Evolutionary conservation across 2,113 vertebrate genomes (phyloP).

Genomic region (Chloebia gouldiae): DNA sequence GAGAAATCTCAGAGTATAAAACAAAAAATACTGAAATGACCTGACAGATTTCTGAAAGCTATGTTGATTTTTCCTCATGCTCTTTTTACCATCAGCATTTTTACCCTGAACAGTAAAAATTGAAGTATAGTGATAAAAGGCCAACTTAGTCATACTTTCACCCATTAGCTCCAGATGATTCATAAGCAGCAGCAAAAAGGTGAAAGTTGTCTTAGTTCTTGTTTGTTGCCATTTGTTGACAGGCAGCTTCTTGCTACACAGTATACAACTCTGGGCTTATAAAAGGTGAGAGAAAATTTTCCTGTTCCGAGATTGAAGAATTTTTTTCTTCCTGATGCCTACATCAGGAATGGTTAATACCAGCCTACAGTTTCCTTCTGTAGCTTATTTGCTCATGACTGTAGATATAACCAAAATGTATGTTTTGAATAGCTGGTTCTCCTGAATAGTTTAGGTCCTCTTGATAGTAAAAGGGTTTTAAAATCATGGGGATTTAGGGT

Average conservation of each 20-base stretch:
- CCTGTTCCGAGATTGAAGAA: neutral
- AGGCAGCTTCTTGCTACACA: neutral
- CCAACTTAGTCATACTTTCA: conserved; percentile 17
- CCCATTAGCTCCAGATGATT: neutral
- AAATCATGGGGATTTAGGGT: no score
- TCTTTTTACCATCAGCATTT: neutral
- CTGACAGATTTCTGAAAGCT: neutral
- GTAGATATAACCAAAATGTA: neutral
- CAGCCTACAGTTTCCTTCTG: neutral
- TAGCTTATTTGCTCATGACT: neutral
- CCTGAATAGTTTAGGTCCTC: neutral
- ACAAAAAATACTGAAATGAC: neutral
- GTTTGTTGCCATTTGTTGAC: neutral
- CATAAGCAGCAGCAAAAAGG: neutral
- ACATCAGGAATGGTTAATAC: neutral
- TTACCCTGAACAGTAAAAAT: neutral
- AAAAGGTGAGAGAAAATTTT: neutral
- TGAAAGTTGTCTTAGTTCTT: neutral
- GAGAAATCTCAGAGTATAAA: neutral
- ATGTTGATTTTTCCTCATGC: neutral
- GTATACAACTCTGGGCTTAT: neutral
- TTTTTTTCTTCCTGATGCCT: neutral
- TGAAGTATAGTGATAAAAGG: neutral
- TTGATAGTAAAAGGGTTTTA: neutral
- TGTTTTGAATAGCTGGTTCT: neutral